Evolutionary conservation across 2,113 vertebrate genomes (phyloP).

Genomic region (Plectropomus leopardus): DNA sequence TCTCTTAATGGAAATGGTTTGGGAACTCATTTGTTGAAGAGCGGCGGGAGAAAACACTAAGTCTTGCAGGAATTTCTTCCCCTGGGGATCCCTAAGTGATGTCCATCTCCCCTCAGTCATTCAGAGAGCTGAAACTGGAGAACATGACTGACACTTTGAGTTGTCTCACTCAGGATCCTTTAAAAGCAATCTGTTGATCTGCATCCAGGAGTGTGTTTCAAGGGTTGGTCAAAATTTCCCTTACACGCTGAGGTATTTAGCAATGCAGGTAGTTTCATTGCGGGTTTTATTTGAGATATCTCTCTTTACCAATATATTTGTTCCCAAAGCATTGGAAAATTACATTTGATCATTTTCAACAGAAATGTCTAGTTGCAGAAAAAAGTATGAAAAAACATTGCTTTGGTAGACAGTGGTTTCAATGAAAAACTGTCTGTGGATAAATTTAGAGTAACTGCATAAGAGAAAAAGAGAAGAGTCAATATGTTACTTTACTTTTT

Average conservation of each 20-base stretch:
- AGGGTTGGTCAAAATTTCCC: not conserved
- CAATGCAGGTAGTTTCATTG: not conserved
- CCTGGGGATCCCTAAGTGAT: constrained; percentile 83
- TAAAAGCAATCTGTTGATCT: constrained; percentile 33
- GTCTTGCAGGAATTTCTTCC: constrained; percentile 84
- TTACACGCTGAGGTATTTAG: not conserved
- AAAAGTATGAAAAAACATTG: too few relatives aligned
- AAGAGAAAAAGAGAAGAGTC: too few relatives aligned
- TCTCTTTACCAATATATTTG: too few relatives aligned
- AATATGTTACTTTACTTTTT: too few relatives aligned
- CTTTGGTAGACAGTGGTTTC: too few relatives aligned
- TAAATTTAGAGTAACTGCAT: too few relatives aligned
- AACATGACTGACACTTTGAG: constrained; percentile 66
- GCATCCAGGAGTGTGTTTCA: not conserved
- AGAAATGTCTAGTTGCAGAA: too few relatives aligned
- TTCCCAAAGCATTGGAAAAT: not conserved
- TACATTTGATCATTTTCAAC: too few relatives aligned
- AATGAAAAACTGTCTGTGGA: too few relatives aligned
- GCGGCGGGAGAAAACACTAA: constrained; percentile 79
- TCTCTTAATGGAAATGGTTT: constrained; percentile 69
- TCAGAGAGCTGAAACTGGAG: constrained; percentile 75
- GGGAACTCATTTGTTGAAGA: constrained; percentile 70
- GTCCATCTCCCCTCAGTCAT: constrained; percentile 73
- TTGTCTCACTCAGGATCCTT: constrained; percentile 41
- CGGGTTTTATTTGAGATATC: not conserved